phyloP scores from a whole-genome alignment of 2,888 invertebrate genomes.

The Eueremaeus valkanovi region DNA sequence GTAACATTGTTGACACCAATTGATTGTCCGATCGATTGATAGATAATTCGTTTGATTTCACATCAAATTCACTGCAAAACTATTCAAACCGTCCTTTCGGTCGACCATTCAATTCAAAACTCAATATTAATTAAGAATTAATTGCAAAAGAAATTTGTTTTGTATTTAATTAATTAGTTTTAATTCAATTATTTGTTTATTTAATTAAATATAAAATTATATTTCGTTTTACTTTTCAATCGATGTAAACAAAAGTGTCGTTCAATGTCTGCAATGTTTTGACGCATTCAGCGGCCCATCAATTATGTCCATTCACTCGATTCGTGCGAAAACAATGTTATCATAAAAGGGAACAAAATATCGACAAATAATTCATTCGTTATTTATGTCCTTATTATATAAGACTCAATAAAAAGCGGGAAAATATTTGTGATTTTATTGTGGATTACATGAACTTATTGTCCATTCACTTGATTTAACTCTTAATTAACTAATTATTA shows the following conservation, averaged over 20 bases:
- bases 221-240: neutral
- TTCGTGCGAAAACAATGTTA: neutral
- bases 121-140: neutral
- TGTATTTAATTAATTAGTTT: neutral
- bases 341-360: neutral
- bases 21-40: neutral
- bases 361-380: neutral
- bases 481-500: neutral
- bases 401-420: neutral
- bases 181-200: neutral
- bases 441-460: too few relatives aligned
- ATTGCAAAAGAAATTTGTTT: too few relatives aligned
- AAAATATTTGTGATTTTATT: neutral
- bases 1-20: slow-evolving; percentile 44
- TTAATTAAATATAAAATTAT: too few relatives aligned
- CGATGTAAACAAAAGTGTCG: neutral
- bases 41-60: neutral
- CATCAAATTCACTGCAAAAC: neutral
- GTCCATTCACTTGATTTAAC: neutral
- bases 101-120: neutral
- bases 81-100: neutral
- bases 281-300: neutral
- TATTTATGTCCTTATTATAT: neutral
- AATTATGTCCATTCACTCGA: neutral
- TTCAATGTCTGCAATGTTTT: neutral